phyloP scores from a whole-genome alignment of 2,113 vertebrate genomes.

The Halichoeres trimaculatus region DNA sequence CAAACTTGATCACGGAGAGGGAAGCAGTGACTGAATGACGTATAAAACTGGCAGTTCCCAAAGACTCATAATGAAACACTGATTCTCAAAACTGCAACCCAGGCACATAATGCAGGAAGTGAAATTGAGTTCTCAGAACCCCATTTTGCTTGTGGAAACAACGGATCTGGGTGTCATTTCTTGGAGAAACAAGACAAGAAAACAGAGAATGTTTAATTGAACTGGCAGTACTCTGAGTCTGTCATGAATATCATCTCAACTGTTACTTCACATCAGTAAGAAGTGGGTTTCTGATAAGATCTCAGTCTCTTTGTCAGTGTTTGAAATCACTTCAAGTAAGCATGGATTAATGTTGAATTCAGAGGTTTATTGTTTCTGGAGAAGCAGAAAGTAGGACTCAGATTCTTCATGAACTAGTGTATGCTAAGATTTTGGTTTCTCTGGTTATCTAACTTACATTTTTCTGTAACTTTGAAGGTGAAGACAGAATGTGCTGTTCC shows the following conservation, averaged over 20 bases:
- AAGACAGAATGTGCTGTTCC: neutral
- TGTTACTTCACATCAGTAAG: neutral
- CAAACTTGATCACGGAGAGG: neutral
- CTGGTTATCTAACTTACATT: neutral
- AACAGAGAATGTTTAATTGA: neutral
- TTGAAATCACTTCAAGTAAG: no score
- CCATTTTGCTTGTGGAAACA: slow-evolving; percentile 16
- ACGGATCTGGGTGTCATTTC: neutral
- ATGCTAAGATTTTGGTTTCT: neutral
- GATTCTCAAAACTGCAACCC: slow-evolving; percentile 8
- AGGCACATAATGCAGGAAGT: slow-evolving; percentile 3
- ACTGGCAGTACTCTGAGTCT: neutral
- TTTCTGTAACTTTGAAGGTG: neutral
- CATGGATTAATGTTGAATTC: no score
- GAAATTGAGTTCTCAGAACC: slow-evolving; percentile 19
- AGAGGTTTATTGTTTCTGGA: no score
- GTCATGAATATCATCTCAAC: neutral
- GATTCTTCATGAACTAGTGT: neutral
- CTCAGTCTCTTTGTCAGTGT: no score
- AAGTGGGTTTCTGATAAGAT: neutral
- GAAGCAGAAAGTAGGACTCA: neutral
- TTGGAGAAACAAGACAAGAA: slow-evolving; percentile 19
- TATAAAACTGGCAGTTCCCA: neutral
- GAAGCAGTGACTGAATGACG: neutral
- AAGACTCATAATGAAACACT: neutral